Conservation (phyloP, 1,140 invertebrate species). For the Tetramorium parvispinum region DNA sequence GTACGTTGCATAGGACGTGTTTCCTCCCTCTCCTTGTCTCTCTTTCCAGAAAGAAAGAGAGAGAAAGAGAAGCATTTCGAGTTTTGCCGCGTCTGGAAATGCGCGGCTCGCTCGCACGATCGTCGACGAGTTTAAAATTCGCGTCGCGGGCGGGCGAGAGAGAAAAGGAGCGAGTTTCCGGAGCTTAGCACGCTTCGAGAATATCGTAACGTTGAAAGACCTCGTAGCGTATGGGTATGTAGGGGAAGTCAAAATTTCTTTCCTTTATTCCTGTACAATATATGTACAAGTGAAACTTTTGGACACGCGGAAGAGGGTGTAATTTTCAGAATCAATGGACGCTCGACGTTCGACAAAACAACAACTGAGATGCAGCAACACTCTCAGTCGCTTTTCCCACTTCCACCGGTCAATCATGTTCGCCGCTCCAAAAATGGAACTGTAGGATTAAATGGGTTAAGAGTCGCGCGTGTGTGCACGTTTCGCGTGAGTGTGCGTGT, state of each 20-base stretch:
- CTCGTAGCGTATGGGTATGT: not conserved
- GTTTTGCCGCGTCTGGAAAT: conserved; percentile 6
- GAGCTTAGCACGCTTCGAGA: not conserved
- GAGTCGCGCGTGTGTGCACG: not conserved
- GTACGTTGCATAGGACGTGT: not conserved
- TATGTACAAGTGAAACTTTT: not conserved
- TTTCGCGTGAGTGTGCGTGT: too few species aligned
- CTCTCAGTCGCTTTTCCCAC: conserved; percentile 10
- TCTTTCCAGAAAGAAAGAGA: not conserved
- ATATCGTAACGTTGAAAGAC: not conserved
- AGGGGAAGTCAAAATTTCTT: not conserved
- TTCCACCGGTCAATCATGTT: conserved; percentile 39
- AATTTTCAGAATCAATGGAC: not conserved
- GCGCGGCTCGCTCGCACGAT: not conserved
- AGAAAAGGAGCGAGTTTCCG: not conserved
- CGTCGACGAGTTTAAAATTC: conserved; percentile 6
- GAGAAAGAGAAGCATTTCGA: not conserved
- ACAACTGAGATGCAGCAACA: not conserved
- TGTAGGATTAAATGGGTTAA: conserved; percentile 53
- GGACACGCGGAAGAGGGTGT: not conserved
- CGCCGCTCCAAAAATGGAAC: conserved; percentile 49
- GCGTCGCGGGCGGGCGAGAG: not conserved
- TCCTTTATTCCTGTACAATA: not conserved
- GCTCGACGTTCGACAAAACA: not conserved
- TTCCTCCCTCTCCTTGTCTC: not conserved